Conservation (phyloP, 2,888 invertebrate species). For the Sepiola atlantica region DNA sequence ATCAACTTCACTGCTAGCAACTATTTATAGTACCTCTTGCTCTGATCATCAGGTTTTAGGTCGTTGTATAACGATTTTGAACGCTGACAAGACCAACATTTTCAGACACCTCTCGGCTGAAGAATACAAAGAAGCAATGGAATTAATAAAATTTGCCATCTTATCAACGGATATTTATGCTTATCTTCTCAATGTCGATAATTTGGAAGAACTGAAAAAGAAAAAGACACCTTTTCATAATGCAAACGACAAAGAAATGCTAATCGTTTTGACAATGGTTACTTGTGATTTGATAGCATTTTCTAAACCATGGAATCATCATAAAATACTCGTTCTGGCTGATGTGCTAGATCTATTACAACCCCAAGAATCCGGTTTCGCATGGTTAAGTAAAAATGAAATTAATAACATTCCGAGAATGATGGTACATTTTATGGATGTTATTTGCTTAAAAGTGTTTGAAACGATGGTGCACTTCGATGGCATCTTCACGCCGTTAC, state of each 20-base stretch:
- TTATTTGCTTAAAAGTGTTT: slow-evolving; percentile 92
- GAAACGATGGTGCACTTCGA: slow-evolving; percentile 78
- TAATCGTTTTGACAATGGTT: slow-evolving; percentile 96
- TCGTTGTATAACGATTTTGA: slow-evolving; percentile 95
- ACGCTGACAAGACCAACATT: slow-evolving; percentile 95
- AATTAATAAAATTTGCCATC: slow-evolving; percentile 91
- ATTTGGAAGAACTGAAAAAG: not conserved
- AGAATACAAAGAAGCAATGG: slow-evolving; percentile 91
- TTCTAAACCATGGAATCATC: slow-evolving; percentile 96
- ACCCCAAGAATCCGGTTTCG: slow-evolving; percentile 89
- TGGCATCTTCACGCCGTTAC: not conserved
- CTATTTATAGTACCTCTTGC: slow-evolving; percentile 92
- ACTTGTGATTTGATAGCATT: slow-evolving; percentile 96
- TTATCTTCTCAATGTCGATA: not conserved
- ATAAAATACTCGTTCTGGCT: slow-evolving; percentile 91
- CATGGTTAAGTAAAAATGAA: slow-evolving; percentile 92
- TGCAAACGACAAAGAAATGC: slow-evolving; percentile 45
- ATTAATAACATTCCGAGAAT: slow-evolving; percentile 95
- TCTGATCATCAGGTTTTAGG: slow-evolving; percentile 98
- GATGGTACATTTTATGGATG: slow-evolving; percentile 97
- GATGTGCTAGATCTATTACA: slow-evolving; percentile 97
- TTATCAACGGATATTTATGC: slow-evolving; percentile 84
- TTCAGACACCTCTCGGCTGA: slow-evolving; percentile 90
- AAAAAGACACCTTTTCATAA: not conserved
- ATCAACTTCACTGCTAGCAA: slow-evolving; percentile 75